Percentiles rank a stretch among this genome's conserved stretches.
These are phyloP conservation scores for Sarcophaga caerulescens DNA, from an alignment of 2,888 invertebrate genomes.

Conservation along the genomic window DNA sequence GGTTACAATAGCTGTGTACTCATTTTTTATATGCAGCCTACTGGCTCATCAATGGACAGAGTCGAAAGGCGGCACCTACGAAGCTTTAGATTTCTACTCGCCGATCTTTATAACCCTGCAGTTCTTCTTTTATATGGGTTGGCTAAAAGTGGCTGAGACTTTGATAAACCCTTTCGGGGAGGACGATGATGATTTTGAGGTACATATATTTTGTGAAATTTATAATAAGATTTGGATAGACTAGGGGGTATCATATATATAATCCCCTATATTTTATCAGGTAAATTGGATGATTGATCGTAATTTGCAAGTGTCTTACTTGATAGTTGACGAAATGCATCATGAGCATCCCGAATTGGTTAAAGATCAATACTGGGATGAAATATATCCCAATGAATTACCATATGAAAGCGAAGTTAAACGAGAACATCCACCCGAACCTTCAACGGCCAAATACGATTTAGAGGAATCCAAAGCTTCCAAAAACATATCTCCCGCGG, in stretches of 20 bases:
- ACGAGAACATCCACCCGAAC: slow-evolving; percentile 64
- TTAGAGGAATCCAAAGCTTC: slow-evolving; percentile 28
- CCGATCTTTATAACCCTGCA: slow-evolving; percentile 93
- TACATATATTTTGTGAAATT: slow-evolving; percentile 45
- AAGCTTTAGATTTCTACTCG: slow-evolving; percentile 88
- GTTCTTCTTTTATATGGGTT: slow-evolving; percentile 93
- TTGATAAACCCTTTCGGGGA: slow-evolving; percentile 95
- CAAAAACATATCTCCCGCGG: neutral
- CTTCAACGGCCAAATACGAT: slow-evolving; percentile 67
- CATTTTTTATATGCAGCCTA: slow-evolving; percentile 92
- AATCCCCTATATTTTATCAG: slow-evolving; percentile 77
- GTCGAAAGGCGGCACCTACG: slow-evolving; percentile 80
- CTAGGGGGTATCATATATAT: neutral
- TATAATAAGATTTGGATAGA: neutral
- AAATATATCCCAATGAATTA: slow-evolving; percentile 90
- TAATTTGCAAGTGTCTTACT: slow-evolving; percentile 89
- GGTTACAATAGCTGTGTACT: slow-evolving; percentile 93
- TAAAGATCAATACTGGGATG: slow-evolving; percentile 95
- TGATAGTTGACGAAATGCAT: slow-evolving; percentile 97
- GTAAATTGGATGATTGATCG: slow-evolving; percentile 95
- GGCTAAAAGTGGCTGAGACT: slow-evolving; percentile 94
- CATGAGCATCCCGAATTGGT: slow-evolving; percentile 93
- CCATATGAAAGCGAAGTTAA: slow-evolving; percentile 85
- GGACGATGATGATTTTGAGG: slow-evolving; percentile 94
- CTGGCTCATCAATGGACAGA: slow-evolving; percentile 94